Evolutionary conservation across 2,797 vertebrate genomes (phyloP), one percentile per base, ranked within the genome.

Genomic region (Allobates femoralis): DNA sequence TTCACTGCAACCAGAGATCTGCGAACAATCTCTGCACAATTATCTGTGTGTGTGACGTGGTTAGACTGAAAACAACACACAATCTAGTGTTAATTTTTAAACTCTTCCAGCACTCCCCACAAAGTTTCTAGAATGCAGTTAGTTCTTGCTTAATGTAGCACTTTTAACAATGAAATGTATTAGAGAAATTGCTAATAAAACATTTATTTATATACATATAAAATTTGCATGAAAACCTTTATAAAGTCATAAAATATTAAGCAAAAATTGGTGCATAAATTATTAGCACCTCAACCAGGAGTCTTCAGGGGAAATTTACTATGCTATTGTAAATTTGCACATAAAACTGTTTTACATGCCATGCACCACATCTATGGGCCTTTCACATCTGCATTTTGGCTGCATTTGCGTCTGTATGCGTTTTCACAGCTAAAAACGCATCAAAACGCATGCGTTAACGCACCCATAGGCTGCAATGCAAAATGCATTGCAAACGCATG

Each of bases 191-290:
- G 14, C 26, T 64, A 23, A 16, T 64, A 37, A 69, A 69, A 37
- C 32, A 69, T 37, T 19, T 37, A 23, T 69, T 69, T 69, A 69
- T 69, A 5, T 69, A 69, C 32, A 34, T 37, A 69, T 69, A 6
- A 21, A 69, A 69, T 69, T 37, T 69, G 32, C 32, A 69, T 69
- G 66, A 69, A 69, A 69, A 37, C 30, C 66, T 69, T 69, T 21
- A 37, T 69, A 69, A 32, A 37, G 2, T 23, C 19, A 69, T 69
- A 37, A 69, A 69, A 69, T 69, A 69, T 69, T 69, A 69, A 69
- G 30, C 18, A 37, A 21, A 67, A 34, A 69, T 69, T 37, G 32
- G 19, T 37, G 66, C 66, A 37, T 69, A 19, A 69, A 69, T 7
- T 10, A 69, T 69, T 30, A 16, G 28, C 18, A 3, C 23, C 62